Conservation (phyloP, 2,888 invertebrate species). For the Rhogogaster chlorosoma region DNA sequence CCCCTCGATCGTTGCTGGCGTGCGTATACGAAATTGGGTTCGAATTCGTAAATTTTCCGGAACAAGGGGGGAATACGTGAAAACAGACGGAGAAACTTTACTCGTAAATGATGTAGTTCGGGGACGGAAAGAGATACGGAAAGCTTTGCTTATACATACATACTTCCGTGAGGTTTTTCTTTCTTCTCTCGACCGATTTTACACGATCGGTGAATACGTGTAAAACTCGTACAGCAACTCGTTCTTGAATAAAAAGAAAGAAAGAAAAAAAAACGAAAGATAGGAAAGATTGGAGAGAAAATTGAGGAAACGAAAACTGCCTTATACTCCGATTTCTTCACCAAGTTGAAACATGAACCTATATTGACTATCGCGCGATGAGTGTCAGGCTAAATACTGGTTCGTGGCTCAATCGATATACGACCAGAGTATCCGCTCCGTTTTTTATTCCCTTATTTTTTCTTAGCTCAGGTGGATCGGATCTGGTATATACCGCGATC, state of each 20-base stretch:
- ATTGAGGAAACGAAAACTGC: neutral
- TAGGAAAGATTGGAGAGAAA: neutral
- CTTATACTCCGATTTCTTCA: neutral
- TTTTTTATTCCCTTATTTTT: neutral
- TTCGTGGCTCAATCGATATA: conserved; percentile 13
- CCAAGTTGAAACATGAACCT: neutral
- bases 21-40: conserved; percentile 25
- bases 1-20: conserved; percentile 17
- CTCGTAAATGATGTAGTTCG: conserved; percentile 5
- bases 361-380: neutral
- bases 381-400: conserved; percentile 13
- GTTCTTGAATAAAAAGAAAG: neutral
- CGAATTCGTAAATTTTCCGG: neutral
- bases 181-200: neutral
- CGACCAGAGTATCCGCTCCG: neutral
- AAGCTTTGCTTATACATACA: neutral
- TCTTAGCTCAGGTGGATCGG: neutral
- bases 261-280: neutral
- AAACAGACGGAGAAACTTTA: neutral
- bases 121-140: neutral
- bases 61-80: neutral
- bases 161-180: neutral
- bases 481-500: neutral
- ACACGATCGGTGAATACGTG: neutral
- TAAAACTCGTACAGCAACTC: neutral